Percentiles rank a stretch among this genome's conserved stretches.
Conservation (phyloP, 2,113 vertebrate species). For the Stercorarius parasiticus region DNA sequence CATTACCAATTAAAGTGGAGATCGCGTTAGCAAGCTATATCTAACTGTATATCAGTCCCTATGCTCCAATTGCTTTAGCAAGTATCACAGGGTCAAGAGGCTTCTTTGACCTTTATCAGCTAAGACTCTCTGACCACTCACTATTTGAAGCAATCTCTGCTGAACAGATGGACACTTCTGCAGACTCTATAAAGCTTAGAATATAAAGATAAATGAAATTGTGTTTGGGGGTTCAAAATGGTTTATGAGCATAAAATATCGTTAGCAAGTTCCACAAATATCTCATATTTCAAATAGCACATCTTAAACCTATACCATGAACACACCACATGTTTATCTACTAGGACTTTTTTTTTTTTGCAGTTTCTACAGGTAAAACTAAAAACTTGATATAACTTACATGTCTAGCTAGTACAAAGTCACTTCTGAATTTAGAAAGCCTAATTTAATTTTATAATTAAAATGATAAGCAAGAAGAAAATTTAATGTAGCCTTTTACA, state of each 20-base stretch:
- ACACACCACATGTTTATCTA: not conserved
- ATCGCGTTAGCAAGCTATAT: conserved; percentile 61
- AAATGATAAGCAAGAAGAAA: not conserved
- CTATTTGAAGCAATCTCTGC: conserved; percentile 78
- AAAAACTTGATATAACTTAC: not conserved
- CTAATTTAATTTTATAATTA: not conserved
- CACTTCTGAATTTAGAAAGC: not conserved
- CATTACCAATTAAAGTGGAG: conserved; percentile 80
- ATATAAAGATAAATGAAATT: conserved; percentile 81
- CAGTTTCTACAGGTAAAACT: not conserved
- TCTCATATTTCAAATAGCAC: not conserved
- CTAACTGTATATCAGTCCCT: conserved; percentile 72
- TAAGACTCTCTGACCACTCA: conserved; percentile 78
- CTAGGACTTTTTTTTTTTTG: not conserved
- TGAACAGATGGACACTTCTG: conserved; percentile 88
- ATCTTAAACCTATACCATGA: not conserved
- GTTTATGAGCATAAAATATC: conserved; percentile 71
- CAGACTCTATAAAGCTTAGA: conserved; percentile 72
- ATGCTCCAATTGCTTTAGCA: conserved; percentile 67
- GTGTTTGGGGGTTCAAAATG: conserved; percentile 58
- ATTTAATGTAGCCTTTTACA: not conserved
- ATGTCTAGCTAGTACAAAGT: not conserved
- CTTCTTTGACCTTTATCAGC: conserved; percentile 79
- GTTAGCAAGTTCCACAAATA: conserved; percentile 25
- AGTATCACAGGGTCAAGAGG: conserved; percentile 77